Evolutionary conservation across 2,888 invertebrate genomes (phyloP), one percentile per base, ranked within the genome.

Genomic region (Ectemnius continuus): DNA sequence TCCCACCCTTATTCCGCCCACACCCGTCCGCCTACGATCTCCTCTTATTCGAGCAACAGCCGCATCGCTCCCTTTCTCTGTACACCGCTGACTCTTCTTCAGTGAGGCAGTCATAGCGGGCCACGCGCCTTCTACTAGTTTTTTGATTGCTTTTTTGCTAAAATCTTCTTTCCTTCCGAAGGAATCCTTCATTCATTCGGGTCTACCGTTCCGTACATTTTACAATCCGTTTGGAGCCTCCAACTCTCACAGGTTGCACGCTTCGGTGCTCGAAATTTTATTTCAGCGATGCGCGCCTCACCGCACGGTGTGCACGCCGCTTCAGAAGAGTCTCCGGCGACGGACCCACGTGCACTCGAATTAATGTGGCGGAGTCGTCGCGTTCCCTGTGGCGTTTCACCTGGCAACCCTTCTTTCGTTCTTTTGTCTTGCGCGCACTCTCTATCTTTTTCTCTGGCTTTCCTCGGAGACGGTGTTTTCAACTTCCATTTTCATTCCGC

Each of bases 401-500:
- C 36, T 36, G 36, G 36, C 36, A 36, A 36, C 36, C 36, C 36
- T 36, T 36, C 36, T 36, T 11, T 36, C 36, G 8, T 36, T 11
- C 36, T 36, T 36, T 36, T 36, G 36, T 36, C 36, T 36, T 11
- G 0, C 8, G 36, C 36, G 36, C 36, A 2, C 23, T 2, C 23
- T 23, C 3, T 36, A 0, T 36, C 36, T 8, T 6, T 36, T 36
- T 36, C 36, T 2, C 36, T 6, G 36, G 36, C 8, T 52, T 16
- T 14, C 52, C 16, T 52, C 16, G 52, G 52, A 16, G 52, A 14
- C 16, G 52, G 14, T 14, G 52, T 11, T 16, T 6, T 6, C 16
- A 14, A 4, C 52, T 14, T 52, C 52, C 52, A 52, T 52, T 52
- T 52, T 52, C 52, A 52, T 52, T 52, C 52, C 16, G 52, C 52